Evolutionary conservation across 2,113 vertebrate genomes (phyloP).

Genomic region (Muntiacus muntjak): DNA sequence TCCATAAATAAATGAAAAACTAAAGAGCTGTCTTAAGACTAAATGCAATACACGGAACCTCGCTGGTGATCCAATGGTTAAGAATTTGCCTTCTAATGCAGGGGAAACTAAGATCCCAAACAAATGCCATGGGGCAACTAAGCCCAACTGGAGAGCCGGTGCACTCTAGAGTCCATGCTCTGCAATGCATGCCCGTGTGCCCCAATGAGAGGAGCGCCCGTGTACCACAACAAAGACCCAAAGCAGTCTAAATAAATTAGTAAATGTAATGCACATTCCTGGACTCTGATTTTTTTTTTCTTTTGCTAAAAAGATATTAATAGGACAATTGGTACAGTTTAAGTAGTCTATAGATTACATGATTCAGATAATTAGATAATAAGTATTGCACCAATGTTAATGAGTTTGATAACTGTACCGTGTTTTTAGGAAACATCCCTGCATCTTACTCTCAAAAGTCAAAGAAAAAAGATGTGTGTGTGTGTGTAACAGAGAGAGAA

Average conservation of each 20-base stretch:
- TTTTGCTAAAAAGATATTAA: not conserved
- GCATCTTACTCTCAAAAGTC: not conserved
- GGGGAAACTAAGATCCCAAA: not conserved
- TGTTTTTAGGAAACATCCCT: not conserved
- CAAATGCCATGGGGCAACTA: not conserved
- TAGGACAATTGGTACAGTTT: not conserved
- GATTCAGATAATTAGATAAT: not conserved
- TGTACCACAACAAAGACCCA: not conserved
- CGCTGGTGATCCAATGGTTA: not conserved
- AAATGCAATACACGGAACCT: not conserved
- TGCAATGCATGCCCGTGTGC: not conserved
- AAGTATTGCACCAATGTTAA: not conserved
- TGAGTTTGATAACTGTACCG: not conserved
- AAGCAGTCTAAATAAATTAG: not conserved
- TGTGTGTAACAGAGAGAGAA: not conserved
- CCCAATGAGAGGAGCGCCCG: not conserved
- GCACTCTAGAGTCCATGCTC: not conserved
- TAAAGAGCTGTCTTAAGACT: not conserved
- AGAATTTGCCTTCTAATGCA: not conserved
- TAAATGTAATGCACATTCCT: not conserved
- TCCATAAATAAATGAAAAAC: not conserved
- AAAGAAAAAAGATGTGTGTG: not conserved
- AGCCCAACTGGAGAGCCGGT: not conserved
- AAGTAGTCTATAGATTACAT: not conserved
- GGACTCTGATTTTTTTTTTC: not conserved